Conservation (phyloP, 2,888 invertebrate genomes). For the Mystacides longicornis region DNA sequence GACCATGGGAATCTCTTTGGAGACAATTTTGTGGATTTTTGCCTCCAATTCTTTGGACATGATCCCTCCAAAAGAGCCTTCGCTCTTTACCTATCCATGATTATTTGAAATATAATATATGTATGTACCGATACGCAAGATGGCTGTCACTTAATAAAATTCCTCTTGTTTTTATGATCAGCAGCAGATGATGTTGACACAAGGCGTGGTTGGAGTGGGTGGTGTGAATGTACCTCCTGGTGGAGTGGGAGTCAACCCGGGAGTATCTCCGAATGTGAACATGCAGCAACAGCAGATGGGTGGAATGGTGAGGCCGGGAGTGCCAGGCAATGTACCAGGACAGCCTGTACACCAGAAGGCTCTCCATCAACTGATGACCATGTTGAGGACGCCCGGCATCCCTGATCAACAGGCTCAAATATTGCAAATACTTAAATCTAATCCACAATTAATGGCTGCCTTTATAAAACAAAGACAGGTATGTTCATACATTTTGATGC, state of each 20-base stretch:
- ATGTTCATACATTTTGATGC: slow-evolving; percentile 26
- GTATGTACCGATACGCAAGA: too few relatives aligned
- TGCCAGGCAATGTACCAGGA: slow-evolving; percentile 40
- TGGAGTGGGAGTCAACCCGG: slow-evolving; percentile 31
- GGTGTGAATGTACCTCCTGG: slow-evolving; percentile 25
- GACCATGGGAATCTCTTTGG: too few relatives aligned
- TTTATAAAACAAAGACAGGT: slow-evolving; percentile 84
- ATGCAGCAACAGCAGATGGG: slow-evolving; percentile 20
- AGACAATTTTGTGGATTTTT: too few relatives aligned
- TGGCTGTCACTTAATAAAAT: too few relatives aligned
- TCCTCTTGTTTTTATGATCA: too few relatives aligned
- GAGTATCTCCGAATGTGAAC: slow-evolving; percentile 39
- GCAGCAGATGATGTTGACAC: slow-evolving; percentile 23
- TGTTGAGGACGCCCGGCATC: slow-evolving; percentile 81
- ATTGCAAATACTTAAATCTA: slow-evolving; percentile 82
- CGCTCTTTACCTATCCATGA: too few relatives aligned
- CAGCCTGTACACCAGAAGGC: slow-evolving; percentile 50
- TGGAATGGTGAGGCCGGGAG: slow-evolving; percentile 21
- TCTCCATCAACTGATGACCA: slow-evolving; percentile 80
- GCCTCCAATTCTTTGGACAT: too few relatives aligned
- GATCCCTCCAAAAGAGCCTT: too few relatives aligned
- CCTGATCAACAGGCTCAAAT: slow-evolving; percentile 89
- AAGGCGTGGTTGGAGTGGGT: slow-evolving; percentile 22
- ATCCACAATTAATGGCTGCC: slow-evolving; percentile 92
- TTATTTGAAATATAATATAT: too few relatives aligned